Evolutionary conservation across 1,140 invertebrate species (phyloP).

Genomic region (Cephus cinctus): DNA sequence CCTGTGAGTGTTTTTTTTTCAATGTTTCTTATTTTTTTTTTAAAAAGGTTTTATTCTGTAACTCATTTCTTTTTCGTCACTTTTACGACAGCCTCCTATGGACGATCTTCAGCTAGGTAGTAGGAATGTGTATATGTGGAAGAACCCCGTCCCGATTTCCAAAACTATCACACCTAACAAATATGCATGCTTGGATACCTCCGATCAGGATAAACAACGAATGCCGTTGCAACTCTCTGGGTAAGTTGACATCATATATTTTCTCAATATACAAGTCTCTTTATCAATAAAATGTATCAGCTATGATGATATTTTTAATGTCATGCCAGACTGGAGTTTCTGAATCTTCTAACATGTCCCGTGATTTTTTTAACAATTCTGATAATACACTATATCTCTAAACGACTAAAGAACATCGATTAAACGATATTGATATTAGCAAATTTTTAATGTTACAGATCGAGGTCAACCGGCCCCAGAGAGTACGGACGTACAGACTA

Average conservation of each 20-base stretch:
- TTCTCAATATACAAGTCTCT: too few relatives aligned
- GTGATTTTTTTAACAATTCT: constrained; percentile 33
- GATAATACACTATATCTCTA: constrained; percentile 10
- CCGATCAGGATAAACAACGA: constrained; percentile 49
- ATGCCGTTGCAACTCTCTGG: constrained; percentile 38
- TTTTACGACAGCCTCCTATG: constrained; percentile 41
- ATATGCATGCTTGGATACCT: constrained; percentile 48
- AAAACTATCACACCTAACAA: constrained; percentile 46
- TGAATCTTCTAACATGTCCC: constrained; percentile 36
- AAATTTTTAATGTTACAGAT: constrained; percentile 33
- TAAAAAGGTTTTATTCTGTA: not conserved
- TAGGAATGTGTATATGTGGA: constrained; percentile 42
- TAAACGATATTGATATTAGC: constrained; percentile 1
- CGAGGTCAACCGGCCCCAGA: constrained; percentile 47
- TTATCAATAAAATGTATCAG: not conserved
- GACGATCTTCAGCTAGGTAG: constrained; percentile 54
- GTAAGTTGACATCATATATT: constrained; percentile 33
- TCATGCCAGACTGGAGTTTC: constrained; percentile 46
- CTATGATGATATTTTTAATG: constrained; percentile 32
- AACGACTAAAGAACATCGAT: not conserved
- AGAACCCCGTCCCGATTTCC: constrained; percentile 34
- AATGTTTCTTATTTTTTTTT: not conserved
- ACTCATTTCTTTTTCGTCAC: constrained; percentile 1
- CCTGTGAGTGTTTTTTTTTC: constrained; percentile 39
- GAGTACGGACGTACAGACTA: constrained; percentile 44